phyloP scores from a whole-genome alignment of 2,888 invertebrate species.

The Choreutis nemorana region DNA sequence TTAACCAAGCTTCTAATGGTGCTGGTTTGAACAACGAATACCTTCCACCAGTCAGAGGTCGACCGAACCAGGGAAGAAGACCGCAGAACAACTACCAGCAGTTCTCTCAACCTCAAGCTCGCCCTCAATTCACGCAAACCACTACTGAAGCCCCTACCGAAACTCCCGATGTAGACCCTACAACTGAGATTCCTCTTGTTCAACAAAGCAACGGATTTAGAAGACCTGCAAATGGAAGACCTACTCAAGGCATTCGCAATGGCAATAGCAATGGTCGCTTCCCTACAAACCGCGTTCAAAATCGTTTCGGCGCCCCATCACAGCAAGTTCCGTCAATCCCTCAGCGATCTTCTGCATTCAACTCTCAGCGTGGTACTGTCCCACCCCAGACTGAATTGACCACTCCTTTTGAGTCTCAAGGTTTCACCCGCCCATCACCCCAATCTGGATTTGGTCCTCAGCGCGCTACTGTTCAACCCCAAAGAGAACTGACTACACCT shows the following conservation, averaged over 20 bases:
- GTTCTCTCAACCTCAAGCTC: slow-evolving; percentile 1
- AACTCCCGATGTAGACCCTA: slow-evolving; percentile 6
- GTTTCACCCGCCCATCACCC: too few relatives aligned
- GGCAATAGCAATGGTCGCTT: slow-evolving; percentile 3
- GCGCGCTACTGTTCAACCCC: too few relatives aligned
- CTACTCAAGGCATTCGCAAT: slow-evolving; percentile 4
- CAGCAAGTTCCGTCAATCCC: slow-evolving; percentile 3
- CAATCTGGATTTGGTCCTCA: too few relatives aligned
- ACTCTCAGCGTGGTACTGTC: slow-evolving; percentile 19
- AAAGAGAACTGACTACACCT: too few relatives aligned
- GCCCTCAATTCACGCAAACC: slow-evolving; percentile 8
- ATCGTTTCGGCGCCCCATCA: slow-evolving; percentile 4
- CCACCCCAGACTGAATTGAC: slow-evolving; percentile 27
- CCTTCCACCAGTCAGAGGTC: slow-evolving; percentile 5
- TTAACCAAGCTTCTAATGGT: background rate
- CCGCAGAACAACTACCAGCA: slow-evolving; percentile 4
- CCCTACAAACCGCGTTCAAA: slow-evolving; percentile 3
- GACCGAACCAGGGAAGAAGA: slow-evolving; percentile 2
- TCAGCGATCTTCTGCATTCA: slow-evolving; percentile 11
- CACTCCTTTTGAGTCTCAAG: slow-evolving; percentile 29
- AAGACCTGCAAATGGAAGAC: slow-evolving; percentile 11
- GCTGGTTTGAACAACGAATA: slow-evolving; percentile 7
- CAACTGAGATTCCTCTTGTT: slow-evolving; percentile 4
- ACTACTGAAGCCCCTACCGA: slow-evolving; percentile 13
- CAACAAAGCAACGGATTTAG: slow-evolving; percentile 9